phyloP scores from a whole-genome alignment of 2,888 invertebrate species.

The Microchrysa polita region DNA sequence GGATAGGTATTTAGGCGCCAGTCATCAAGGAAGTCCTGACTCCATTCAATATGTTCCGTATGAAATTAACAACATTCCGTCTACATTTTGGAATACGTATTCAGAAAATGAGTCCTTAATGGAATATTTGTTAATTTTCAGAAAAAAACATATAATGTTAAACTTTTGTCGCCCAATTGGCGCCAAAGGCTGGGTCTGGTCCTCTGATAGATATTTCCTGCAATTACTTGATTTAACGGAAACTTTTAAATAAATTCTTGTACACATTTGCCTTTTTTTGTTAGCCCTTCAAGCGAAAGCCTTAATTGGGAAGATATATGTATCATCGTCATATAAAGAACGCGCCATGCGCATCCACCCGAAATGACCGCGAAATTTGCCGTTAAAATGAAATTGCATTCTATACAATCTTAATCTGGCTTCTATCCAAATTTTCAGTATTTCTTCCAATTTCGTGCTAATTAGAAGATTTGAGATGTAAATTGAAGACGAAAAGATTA shows the following conservation, averaged over 20 bases:
- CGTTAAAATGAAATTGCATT: conserved; percentile 24
- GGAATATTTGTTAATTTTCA: conserved; percentile 22
- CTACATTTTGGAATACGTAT: conserved; percentile 26
- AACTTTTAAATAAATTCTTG: conserved; percentile 15
- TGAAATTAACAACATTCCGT: conserved; percentile 25
- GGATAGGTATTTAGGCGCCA: conserved; percentile 37
- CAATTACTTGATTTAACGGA: conserved; percentile 5
- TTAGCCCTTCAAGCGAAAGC: neutral
- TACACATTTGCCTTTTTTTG: neutral
- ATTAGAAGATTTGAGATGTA: conserved; percentile 45
- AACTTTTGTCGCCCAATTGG: neutral
- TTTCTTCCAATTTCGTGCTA: conserved; percentile 49
- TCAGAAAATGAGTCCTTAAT: conserved; percentile 12
- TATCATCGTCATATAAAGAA: no score
- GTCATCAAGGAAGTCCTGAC: conserved; percentile 21
- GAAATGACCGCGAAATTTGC: no score
- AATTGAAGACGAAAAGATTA: conserved; percentile 34
- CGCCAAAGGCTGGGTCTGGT: neutral
- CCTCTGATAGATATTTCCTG: conserved; percentile 14
- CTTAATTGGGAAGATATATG: no score
- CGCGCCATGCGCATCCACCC: no score
- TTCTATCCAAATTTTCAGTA: conserved; percentile 41
- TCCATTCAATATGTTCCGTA: neutral
- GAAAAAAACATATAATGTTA: neutral
- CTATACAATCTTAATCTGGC: conserved; percentile 46